phyloP scores from a whole-genome alignment of 2,888 invertebrate genomes.

The Clunio marinus region DNA sequence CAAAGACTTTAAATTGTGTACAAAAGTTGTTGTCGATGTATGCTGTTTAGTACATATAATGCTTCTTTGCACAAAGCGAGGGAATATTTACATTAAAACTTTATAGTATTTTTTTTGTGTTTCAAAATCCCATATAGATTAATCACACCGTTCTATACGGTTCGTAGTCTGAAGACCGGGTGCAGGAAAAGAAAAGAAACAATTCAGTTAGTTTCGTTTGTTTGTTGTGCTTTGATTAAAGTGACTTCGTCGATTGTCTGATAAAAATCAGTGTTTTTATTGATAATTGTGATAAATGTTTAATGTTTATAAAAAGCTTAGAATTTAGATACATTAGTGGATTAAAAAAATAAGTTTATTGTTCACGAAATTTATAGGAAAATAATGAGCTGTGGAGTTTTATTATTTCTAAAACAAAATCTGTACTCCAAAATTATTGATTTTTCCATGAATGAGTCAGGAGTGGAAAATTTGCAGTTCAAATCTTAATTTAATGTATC shows the following conservation, averaged over 20 bases:
- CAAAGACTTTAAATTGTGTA: slow-evolving; percentile 19
- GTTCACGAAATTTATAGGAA: too few species aligned
- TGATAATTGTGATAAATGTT: too few species aligned
- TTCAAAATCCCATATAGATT: slow-evolving; percentile 29
- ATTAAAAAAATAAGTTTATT: too few species aligned
- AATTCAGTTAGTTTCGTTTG: slow-evolving; percentile 16
- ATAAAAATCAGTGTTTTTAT: background rate
- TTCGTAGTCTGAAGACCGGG: slow-evolving; percentile 15
- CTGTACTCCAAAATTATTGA: background rate
- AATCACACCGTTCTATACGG: slow-evolving; percentile 32
- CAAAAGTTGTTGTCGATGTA: slow-evolving; percentile 18
- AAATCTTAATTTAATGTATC: slow-evolving; percentile 4
- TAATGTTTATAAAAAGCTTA: too few species aligned
- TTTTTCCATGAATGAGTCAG: slow-evolving; percentile 1
- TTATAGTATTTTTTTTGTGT: slow-evolving; percentile 32
- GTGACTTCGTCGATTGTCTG: background rate
- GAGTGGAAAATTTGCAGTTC: too few species aligned
- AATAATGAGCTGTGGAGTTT: too few species aligned
- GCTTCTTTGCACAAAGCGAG: slow-evolving; percentile 7
- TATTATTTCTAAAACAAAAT: background rate
- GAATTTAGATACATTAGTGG: too few species aligned
- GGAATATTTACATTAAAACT: slow-evolving; percentile 32
- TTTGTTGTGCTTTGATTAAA: slow-evolving; percentile 13
- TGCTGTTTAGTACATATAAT: slow-evolving; percentile 7
- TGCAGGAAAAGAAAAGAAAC: slow-evolving; percentile 16